Evolutionary conservation across 2,113 vertebrate species (phyloP).

Genomic region (Callipepla squamata): DNA sequence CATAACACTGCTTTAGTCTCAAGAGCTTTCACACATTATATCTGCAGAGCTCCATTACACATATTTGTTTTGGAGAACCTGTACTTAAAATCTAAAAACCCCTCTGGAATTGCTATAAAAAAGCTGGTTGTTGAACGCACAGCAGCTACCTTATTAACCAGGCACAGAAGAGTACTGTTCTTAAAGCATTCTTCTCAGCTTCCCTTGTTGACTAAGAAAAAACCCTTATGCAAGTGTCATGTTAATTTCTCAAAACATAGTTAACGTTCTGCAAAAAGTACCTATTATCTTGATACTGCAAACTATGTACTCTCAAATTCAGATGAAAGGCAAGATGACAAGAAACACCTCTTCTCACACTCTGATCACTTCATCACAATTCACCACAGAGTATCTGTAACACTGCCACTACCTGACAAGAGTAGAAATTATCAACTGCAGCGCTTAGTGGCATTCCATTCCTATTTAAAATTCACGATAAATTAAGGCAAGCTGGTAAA

Average conservation of each 20-base stretch:
- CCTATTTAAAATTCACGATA: constrained; percentile 61
- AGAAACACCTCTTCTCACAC: background rate
- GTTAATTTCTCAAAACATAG: background rate
- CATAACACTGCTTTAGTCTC: background rate
- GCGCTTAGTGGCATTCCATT: background rate
- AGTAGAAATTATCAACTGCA: constrained; percentile 10
- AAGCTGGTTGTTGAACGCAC: background rate
- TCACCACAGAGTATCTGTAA: background rate
- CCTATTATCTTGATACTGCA: background rate
- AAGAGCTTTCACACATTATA: background rate
- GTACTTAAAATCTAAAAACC: background rate
- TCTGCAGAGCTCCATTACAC: background rate
- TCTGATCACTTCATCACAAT: constrained; percentile 21
- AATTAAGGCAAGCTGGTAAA: constrained; percentile 22
- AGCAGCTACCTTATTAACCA: background rate
- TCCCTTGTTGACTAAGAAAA: background rate
- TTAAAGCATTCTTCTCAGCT: background rate
- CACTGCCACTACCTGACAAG: constrained; percentile 2
- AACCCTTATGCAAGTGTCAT: background rate
- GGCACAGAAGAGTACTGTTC: background rate
- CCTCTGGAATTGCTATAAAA: background rate
- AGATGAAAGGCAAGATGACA: background rate
- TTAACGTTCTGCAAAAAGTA: background rate
- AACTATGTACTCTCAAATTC: background rate
- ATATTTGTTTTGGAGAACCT: background rate